These are phyloP conservation scores for Parapristionchus giblindavisi DNA, from an alignment of 2,888 invertebrate species.

Conservation along the genomic window DNA sequence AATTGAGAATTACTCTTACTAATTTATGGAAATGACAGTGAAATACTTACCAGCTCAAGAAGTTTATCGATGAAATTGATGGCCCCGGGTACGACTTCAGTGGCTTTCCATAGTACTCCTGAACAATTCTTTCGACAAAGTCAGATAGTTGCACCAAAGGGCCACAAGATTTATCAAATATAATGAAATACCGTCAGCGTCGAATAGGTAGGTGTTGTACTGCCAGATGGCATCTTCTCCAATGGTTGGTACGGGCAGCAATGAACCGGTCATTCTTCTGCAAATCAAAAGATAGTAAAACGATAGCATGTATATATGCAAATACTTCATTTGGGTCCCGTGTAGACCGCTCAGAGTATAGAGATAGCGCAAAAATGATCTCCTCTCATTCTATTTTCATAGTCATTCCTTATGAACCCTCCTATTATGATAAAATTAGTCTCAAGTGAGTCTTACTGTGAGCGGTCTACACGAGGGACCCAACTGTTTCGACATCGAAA, in stretches of 20 bases:
- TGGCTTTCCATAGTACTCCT: constrained; percentile 59
- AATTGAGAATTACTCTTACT: background rate
- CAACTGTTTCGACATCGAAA: no score
- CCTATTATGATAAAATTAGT: no score
- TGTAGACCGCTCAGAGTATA: no score
- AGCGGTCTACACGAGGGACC: no score
- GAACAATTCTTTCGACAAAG: background rate
- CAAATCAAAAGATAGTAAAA: no score
- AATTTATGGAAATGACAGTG: background rate
- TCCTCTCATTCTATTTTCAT: no score
- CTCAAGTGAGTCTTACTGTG: no score
- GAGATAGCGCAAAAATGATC: no score
- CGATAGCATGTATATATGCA: no score
- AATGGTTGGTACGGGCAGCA: constrained; percentile 30
- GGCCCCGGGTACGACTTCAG: constrained; percentile 59
- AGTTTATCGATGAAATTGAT: constrained; percentile 52
- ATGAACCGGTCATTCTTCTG: background rate
- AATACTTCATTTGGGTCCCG: no score
- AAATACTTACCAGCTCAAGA: constrained; percentile 27
- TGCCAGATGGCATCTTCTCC: constrained; percentile 40
- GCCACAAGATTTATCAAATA: background rate
- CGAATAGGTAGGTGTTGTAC: constrained; percentile 61
- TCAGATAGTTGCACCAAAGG: background rate
- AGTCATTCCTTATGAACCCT: no score
- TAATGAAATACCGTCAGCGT: constrained; percentile 61